Conservation (phyloP, 2,888 invertebrate genomes). For the Drosophila eohydei region DNA sequence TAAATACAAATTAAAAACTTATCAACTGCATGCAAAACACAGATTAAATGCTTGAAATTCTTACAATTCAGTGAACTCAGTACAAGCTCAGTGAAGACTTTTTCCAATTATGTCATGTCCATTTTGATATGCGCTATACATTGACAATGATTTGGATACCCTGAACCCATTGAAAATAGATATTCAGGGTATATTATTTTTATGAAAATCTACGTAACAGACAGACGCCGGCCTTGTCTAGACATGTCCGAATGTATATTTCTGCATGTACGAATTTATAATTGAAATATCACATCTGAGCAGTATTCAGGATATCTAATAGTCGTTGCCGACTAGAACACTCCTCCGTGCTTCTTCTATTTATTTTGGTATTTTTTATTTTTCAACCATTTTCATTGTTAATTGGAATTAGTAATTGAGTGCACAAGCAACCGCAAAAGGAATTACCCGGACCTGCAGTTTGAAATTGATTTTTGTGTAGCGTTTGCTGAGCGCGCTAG, state of each 20-base stretch:
- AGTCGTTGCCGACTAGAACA: neutral
- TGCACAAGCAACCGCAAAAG: constrained; percentile 23
- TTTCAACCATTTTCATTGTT: constrained; percentile 42
- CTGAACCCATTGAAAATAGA: neutral
- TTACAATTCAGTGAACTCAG: neutral
- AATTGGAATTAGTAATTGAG: constrained; percentile 66
- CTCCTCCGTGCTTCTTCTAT: neutral
- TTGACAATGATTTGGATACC: neutral
- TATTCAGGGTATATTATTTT: neutral
- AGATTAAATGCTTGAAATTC: neutral
- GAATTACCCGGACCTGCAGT: constrained; percentile 24
- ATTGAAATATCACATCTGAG: neutral
- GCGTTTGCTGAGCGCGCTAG: constrained; percentile 41
- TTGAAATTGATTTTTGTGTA: constrained; percentile 60
- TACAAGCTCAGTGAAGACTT: neutral
- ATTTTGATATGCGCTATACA: neutral
- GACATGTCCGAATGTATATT: no score
- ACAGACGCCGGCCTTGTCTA: neutral
- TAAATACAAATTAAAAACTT: neutral
- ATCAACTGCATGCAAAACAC: neutral
- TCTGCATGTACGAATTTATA: no score
- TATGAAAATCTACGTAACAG: neutral
- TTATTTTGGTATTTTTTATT: constrained; percentile 13
- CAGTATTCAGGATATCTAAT: neutral
- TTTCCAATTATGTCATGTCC: neutral